phyloP scores from a whole-genome alignment of 2,113 vertebrate species.

The Anolis sagrei region DNA sequence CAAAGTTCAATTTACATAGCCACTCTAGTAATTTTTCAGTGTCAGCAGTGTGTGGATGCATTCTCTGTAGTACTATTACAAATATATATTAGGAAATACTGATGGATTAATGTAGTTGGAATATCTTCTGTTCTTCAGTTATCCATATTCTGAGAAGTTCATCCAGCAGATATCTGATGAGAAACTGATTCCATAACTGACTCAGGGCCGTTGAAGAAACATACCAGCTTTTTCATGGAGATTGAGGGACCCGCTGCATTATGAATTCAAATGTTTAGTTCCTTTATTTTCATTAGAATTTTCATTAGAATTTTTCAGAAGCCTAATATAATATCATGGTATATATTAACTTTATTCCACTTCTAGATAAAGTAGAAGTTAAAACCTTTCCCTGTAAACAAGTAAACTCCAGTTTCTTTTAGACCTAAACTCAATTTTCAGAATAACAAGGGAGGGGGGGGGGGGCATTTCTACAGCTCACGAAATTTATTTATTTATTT shows the following conservation, averaged over 20 bases:
- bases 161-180: not conserved
- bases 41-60: no score
- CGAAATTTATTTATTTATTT: no score
- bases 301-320: not conserved
- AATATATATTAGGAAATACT: not conserved
- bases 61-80: not conserved
- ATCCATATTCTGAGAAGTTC: not conserved
- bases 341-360: not conserved
- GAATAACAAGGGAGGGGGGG: not conserved
- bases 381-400: not conserved
- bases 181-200: not conserved
- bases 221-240: not conserved
- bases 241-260: not conserved
- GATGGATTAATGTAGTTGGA: not conserved
- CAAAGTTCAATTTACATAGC: no score
- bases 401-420: not conserved
- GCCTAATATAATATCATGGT: not conserved
- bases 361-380: not conserved
- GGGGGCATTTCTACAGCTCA: not conserved
- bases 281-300: not conserved
- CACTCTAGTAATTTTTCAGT: no score
- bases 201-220: not conserved
- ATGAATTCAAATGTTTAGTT: not conserved
- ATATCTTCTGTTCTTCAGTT: not conserved
- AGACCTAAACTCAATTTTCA: not conserved